These are phyloP conservation scores for Hiodon alosoides DNA, from an alignment of 2,113 vertebrate genomes.

Conservation along the genomic window DNA sequence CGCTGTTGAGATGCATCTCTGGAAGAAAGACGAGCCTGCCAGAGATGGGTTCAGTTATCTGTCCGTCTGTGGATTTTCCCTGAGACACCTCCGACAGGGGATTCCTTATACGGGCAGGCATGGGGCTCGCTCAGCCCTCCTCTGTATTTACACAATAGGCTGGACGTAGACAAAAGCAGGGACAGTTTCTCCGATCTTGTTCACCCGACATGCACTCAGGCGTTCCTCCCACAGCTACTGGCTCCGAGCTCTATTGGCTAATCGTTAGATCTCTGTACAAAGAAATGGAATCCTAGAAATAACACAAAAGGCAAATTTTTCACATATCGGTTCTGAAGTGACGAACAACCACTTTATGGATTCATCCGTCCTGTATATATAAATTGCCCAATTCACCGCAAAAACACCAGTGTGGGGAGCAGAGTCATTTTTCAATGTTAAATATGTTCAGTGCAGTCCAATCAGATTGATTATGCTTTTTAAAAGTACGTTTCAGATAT, in stretches of 20 bases:
- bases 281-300: too few relatives aligned
- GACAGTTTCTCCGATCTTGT: neutral
- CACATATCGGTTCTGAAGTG: too few relatives aligned
- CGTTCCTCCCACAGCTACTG: neutral
- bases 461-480: neutral
- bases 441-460: too few relatives aligned
- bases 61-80: constrained; percentile 26
- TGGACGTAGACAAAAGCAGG: constrained; percentile 10
- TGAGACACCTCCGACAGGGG: constrained; percentile 36
- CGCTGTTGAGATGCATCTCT: constrained; percentile 34
- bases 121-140: constrained; percentile 25
- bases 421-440: too few relatives aligned
- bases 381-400: too few relatives aligned
- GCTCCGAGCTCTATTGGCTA: neutral
- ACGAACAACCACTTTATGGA: too few relatives aligned
- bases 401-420: too few relatives aligned
- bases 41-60: constrained; percentile 47
- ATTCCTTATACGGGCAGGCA: constrained; percentile 62
- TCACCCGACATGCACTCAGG: neutral
- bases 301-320: too few relatives aligned
- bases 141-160: constrained; percentile 53
- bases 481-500: neutral
- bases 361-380: too few relatives aligned
- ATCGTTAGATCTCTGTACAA: too few relatives aligned
- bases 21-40: constrained; percentile 30